Base-by-base conservation (phyloP, 2,797 vertebrate genomes). In the Pteropus rufus region DNA sequence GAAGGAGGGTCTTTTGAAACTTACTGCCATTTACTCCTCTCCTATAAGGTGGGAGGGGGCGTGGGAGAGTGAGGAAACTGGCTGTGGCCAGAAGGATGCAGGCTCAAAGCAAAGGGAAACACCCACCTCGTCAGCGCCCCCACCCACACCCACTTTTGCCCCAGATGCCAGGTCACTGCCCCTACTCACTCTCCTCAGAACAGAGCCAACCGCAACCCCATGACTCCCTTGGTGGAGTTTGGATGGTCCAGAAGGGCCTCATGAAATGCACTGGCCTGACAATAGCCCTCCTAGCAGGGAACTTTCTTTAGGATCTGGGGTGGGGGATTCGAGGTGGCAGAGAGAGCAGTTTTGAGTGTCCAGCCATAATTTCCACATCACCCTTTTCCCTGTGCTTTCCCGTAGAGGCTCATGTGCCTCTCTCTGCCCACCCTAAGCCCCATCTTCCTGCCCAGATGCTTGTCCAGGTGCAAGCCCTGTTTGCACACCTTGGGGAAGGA, bases 1-100 rank as follows among this genome's bases (percentile, higher is more conserved):
- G 7, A 16, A 75, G 56, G 64, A 89, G 75, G 64, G 75, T 85
- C 90, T 96, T 96, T 93, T 81, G 83, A 96, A 95, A 94, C 73
- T 23, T 64, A 58, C 23, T 34, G 82, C 14, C 58, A 15, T 70
- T 80, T 34, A 54, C 49, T 67, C 31, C 15, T 77, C 31, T 89
- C n/a, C 36, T 75, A 0, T 3, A 10, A 29, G 24, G 46, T 41
- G 49, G 54, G 70, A 54, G 46, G 41, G 34, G 84, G 39, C 19
- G 4, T 10, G 12, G n/a, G 26, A 75, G 12, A 19, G 3, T 0
- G 21, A 44, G 46, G 76, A 52, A 14, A 5, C 11, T n/a, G 26
- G 16, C 39, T 36, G 19, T 34, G 65, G 44, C 49, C 88, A 3
- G 8, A 65, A 79, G 87, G 39, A 34, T 19, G 16, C 26, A 39